A percentile compares a stretch with the other conserved stretches of the same genome.
Conservation (phyloP, 2,797 vertebrate species). For the Acanthurus leucopareius region DNA sequence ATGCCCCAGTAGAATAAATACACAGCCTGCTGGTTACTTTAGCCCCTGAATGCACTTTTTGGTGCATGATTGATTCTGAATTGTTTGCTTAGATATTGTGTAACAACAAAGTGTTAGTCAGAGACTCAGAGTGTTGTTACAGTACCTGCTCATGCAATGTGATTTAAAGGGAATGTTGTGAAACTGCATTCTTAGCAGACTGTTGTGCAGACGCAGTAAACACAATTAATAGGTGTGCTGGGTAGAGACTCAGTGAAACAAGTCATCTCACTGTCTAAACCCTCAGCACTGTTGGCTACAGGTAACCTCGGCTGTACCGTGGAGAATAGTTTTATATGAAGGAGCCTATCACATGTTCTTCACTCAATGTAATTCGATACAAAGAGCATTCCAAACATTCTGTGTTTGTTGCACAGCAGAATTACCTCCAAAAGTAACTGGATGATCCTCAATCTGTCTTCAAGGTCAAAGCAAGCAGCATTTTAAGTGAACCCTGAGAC, state of each 20-base stretch:
- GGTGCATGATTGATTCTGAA: background rate
- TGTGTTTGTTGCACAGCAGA: background rate
- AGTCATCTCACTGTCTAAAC: slow-evolving; percentile 10
- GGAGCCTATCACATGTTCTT: background rate
- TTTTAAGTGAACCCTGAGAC: background rate
- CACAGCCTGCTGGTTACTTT: background rate
- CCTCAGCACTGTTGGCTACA: background rate
- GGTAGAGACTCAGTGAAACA: background rate
- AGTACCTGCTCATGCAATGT: slow-evolving; percentile 22
- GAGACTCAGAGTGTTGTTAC: slow-evolving; percentile 12
- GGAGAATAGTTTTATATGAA: background rate
- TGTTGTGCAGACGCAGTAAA: background rate
- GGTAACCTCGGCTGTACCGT: background rate
- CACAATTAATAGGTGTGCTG: too few species aligned
- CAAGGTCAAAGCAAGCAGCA: background rate
- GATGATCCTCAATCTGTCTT: background rate
- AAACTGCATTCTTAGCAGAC: slow-evolving; percentile 63
- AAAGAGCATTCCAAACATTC: slow-evolving; percentile 14
- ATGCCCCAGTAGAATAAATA: background rate
- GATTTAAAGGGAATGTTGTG: slow-evolving; percentile 64
- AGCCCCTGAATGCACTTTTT: too few species aligned
- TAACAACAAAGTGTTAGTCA: background rate
- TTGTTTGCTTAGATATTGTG: background rate
- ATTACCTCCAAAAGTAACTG: background rate
- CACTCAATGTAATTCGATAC: background rate